Evolutionary conservation across 35 echinoderm and acorn worm species (phyloP), one percentile per base, ranked within the genome.

Genomic region (Ophioderma brevispina): DNA sequence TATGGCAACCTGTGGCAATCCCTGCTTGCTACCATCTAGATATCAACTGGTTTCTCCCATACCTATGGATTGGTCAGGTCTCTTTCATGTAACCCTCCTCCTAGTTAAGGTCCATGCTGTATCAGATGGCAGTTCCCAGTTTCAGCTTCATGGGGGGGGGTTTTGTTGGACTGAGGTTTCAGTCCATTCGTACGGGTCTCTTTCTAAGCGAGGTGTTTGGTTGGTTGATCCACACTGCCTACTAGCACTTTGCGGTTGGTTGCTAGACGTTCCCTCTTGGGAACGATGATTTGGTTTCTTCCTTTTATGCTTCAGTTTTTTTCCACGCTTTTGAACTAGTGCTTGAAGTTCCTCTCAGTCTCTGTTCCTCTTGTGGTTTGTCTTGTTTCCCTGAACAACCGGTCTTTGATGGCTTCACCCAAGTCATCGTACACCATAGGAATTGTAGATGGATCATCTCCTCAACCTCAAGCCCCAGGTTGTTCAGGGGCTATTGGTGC

Each of bases 151-250:
- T n/a, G n/a, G n/a, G n/a, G n/a, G n/a, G 91, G 94, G 3, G 89
- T 87, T 55, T 84, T 92, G 78, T 90, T 96, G 2, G 91, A 93
- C 63, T 96, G 94, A 18, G 94, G 93, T 37, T n/a, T 96, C 94
- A 11, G 94, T 90, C 25, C 92, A 96, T 19, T 93, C 91, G 75
- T 93, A 96, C 21, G 94, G 94, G 59, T 96, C 94, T 86, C 86
- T 92, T 34, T 38, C 52, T 5, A 33, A n/a, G 78, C 30, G 36
- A 49, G 70, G 38, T 31, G 36, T 35, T 76, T 49, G 23, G 59
- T 1, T 18, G 59, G 2, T 13, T 18, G 59, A 25, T 30, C 2
- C 15, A n/a, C n/a, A 70, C 59, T 70, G 59, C 6, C 28, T 25
- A 25, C 15, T 3, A n/a, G n/a, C n/a, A n/a, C n/a, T n/a, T n/a